Evolutionary conservation across 2,113 vertebrate species (phyloP).

Genomic region (Anolis sagrei): DNA sequence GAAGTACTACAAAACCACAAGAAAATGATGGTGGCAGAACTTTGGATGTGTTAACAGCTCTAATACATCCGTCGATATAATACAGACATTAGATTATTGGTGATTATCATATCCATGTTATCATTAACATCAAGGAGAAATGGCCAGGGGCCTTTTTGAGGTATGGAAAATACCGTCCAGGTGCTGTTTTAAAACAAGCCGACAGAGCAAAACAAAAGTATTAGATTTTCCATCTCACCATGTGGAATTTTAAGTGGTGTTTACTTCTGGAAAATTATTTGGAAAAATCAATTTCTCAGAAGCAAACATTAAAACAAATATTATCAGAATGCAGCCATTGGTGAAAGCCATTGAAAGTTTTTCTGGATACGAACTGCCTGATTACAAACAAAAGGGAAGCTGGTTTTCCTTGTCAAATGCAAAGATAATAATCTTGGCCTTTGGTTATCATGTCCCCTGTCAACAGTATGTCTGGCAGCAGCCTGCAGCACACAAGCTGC

Average conservation of each 20-base stretch:
- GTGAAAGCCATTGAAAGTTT: slow-evolving; percentile 50
- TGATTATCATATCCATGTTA: too few relatives aligned
- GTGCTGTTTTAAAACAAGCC: not conserved
- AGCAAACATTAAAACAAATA: slow-evolving; percentile 38
- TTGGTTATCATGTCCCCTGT: slow-evolving; percentile 49
- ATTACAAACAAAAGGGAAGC: slow-evolving; percentile 46
- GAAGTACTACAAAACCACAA: too few relatives aligned
- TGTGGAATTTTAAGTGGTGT: slow-evolving; percentile 32
- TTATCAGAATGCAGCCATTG: slow-evolving; percentile 30
- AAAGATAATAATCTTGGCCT: slow-evolving; percentile 47
- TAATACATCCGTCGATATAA: not conserved
- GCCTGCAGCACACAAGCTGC: not conserved
- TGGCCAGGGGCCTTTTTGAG: not conserved
- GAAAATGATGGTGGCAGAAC: not conserved
- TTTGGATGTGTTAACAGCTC: not conserved
- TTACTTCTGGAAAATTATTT: not conserved
- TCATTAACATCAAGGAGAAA: not conserved
- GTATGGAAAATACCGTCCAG: not conserved
- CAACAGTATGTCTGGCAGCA: slow-evolving; percentile 34
- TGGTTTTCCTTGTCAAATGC: slow-evolving; percentile 57
- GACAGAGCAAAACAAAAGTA: slow-evolving; percentile 5
- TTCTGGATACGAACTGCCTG: slow-evolving; percentile 4
- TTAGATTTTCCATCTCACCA: not conserved
- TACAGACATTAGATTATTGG: not conserved
- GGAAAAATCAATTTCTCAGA: not conserved